Conservation (phyloP, 2,113 vertebrate species). For the Hypomesus transpacificus region DNA sequence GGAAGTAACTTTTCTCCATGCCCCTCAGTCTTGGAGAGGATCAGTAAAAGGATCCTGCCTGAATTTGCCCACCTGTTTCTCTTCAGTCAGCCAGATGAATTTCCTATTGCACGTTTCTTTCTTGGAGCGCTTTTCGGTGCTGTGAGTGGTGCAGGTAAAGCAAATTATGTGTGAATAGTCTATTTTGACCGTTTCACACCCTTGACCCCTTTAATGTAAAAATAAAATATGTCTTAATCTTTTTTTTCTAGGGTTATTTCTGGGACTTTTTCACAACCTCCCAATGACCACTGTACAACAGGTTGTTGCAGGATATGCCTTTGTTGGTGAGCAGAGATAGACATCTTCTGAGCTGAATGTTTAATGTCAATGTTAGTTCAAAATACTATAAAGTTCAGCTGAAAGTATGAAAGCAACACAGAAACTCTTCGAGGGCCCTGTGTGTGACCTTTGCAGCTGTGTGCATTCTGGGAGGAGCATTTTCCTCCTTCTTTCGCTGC, state of each 20-base stretch:
- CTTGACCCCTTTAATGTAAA: too few species aligned
- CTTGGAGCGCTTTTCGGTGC: constrained; percentile 9
- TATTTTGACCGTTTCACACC: neutral
- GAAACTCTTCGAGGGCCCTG: neutral
- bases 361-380: neutral
- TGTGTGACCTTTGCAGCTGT: constrained; percentile 58
- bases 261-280: constrained; percentile 42
- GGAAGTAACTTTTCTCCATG: neutral
- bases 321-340: constrained; percentile 39
- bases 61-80: neutral
- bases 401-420: neutral
- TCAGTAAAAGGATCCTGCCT: constrained; percentile 4
- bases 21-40: neutral
- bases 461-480: constrained; percentile 72
- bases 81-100: neutral
- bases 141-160: neutral
- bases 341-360: neutral
- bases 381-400: neutral
- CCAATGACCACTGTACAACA: constrained; percentile 22
- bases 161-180: neutral
- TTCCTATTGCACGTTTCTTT: neutral
- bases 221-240: neutral
- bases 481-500: constrained; percentile 73
- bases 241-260: constrained; percentile 33
- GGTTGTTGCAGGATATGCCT: constrained; percentile 38